These are phyloP conservation scores for Periplaneta americana DNA, from an alignment of 1,140 invertebrate genomes.

Conservation along the genomic window DNA sequence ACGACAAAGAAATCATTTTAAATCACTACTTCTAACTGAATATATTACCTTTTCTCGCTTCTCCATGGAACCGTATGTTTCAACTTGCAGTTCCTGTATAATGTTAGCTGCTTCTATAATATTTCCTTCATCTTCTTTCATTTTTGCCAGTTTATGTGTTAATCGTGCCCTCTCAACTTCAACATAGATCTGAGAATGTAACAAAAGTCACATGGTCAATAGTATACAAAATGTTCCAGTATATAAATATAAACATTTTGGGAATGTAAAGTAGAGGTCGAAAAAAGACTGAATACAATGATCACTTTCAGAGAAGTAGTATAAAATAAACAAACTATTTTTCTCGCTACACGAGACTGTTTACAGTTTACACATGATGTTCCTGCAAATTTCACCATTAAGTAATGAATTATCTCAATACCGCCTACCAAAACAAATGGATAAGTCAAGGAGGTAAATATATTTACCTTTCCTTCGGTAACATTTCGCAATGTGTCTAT, in stretches of 20 bases:
- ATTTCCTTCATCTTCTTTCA: constrained; percentile 90
- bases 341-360: not conserved
- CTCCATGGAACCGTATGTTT: constrained; percentile 99
- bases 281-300: not conserved
- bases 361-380: not conserved
- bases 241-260: too few species aligned
- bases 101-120: constrained; percentile 86
- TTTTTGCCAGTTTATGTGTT: constrained; percentile 89
- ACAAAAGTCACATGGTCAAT: not conserved
- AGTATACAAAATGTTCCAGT: not conserved
- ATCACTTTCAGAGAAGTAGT: not conserved
- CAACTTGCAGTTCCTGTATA: constrained; percentile 96
- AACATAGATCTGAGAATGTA: constrained; percentile 80
- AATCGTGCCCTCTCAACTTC: constrained; percentile 97
- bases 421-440: too few species aligned
- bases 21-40: too few species aligned
- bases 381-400: not conserved
- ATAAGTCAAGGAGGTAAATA: too few species aligned
- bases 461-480: constrained; percentile 87
- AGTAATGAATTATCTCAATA: too few species aligned
- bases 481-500: constrained; percentile 95
- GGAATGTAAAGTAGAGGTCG: not conserved
- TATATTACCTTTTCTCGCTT: constrained; percentile 80
- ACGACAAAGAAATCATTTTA: too few species aligned
- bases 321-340: not conserved